Evolutionary conservation across 2,888 invertebrate species (phyloP).

Genomic region (Trachelus iudaicus): DNA sequence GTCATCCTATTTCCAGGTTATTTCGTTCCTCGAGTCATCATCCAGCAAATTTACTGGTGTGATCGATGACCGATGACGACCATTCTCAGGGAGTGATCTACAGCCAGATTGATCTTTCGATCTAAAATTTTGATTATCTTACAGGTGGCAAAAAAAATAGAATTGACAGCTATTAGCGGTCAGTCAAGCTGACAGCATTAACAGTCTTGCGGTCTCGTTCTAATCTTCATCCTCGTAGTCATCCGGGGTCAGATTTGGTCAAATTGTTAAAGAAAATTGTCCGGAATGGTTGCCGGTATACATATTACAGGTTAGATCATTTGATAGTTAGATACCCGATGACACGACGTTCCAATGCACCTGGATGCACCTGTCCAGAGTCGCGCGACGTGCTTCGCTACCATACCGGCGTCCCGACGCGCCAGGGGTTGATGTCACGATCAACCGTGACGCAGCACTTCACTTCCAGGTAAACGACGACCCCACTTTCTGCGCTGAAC

Average conservation of each 20-base stretch:
- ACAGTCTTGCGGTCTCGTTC: background rate
- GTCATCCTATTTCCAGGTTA: background rate
- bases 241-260: background rate
- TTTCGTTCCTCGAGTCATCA: background rate
- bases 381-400: conserved; percentile 38
- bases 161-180: conserved; percentile 16
- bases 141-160: conserved; percentile 30
- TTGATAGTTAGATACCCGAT: background rate
- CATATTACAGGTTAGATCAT: background rate
- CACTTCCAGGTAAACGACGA: conserved; percentile 24
- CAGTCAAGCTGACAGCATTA: conserved; percentile 6
- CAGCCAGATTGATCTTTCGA: background rate
- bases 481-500: background rate
- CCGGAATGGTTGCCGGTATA: background rate
- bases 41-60: background rate
- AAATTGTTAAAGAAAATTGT: background rate
- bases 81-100: background rate
- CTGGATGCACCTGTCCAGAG: conserved; percentile 52
- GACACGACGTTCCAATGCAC: conserved; percentile 21
- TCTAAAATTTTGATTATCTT: conserved; percentile 18
- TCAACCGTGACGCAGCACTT: conserved; percentile 22
- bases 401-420: background rate
- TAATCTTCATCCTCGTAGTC: background rate
- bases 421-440: conserved; percentile 13
- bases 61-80: background rate